A percentile compares a stretch with the other conserved stretches of the same genome.
phyloP scores from a whole-genome alignment of 2,888 invertebrate genomes.

The Gisinianus flammeolus region DNA sequence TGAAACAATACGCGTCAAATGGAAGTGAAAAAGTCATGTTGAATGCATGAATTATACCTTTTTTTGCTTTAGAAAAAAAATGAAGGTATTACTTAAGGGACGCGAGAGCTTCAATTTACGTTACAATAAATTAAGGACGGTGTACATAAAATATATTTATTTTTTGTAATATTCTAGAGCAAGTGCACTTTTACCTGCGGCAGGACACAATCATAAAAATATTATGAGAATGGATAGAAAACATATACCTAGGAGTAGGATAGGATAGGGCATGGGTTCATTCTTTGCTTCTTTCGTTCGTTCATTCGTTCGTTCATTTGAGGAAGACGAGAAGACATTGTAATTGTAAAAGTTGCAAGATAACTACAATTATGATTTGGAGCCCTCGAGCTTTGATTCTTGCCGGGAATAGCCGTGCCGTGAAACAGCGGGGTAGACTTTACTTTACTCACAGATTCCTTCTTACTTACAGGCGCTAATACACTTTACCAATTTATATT shows the following conservation, averaged over 20 bases:
- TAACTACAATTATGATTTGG: constrained; percentile 17
- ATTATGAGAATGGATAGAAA: not conserved
- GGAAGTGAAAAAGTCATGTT: too few relatives aligned
- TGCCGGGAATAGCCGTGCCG: constrained; percentile 1
- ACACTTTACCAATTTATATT: too few relatives aligned
- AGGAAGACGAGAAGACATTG: constrained; percentile 16
- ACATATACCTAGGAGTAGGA: not conserved
- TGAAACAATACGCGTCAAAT: too few relatives aligned
- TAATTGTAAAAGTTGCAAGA: constrained; percentile 15
- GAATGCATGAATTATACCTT: too few relatives aligned
- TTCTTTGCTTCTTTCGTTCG: too few relatives aligned
- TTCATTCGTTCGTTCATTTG: not conserved
- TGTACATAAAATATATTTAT: too few relatives aligned
- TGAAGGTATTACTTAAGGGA: too few relatives aligned
- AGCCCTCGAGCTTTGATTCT: constrained; percentile 16
- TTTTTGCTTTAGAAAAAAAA: too few relatives aligned
- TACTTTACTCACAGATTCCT: not conserved
- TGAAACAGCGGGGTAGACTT: constrained; percentile 16
- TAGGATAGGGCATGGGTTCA: constrained; percentile 17
- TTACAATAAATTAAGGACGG: constrained; percentile 12
- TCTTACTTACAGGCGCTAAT: not conserved
- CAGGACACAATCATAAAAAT: not conserved
- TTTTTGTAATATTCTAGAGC: too few relatives aligned
- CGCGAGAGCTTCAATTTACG: constrained; percentile 10
- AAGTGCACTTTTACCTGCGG: too few relatives aligned